phyloP scores from a whole-genome alignment of 2,888 invertebrate genomes.

The Caradrina kadenii region DNA sequence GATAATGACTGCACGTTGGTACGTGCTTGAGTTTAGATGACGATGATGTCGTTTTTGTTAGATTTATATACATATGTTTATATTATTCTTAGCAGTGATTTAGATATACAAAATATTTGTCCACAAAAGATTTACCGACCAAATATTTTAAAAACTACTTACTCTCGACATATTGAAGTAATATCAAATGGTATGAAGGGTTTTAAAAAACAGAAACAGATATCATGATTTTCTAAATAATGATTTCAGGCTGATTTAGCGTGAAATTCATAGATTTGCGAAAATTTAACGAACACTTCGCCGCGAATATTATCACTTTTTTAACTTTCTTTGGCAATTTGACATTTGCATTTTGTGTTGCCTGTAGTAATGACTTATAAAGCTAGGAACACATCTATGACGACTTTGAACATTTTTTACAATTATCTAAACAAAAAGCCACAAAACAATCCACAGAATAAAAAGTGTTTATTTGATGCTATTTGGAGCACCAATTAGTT shows the following conservation, averaged over 20 bases:
- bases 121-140: neutral
- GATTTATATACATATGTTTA: neutral
- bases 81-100: neutral
- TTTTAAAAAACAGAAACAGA: constrained; percentile 23
- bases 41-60: too few species aligned
- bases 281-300: constrained; percentile 36
- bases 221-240: constrained; percentile 33
- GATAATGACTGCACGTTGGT: neutral
- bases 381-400: neutral
- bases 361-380: neutral
- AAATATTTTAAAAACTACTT: constrained; percentile 28
- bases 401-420: too few species aligned
- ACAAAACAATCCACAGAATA: too few species aligned
- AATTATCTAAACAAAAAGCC: too few species aligned
- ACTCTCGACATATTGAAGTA: constrained; percentile 48
- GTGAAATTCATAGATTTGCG: constrained; percentile 14
- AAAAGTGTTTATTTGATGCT: too few species aligned
- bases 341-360: neutral
- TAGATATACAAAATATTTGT: neutral
- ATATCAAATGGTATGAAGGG: constrained; percentile 8
- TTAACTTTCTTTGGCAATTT: neutral
- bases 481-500: too few species aligned
- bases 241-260: constrained; percentile 1
- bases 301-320: constrained; percentile 28
- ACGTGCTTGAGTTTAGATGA: neutral